Evolutionary conservation across 2,113 vertebrate species (phyloP), one percentile per base, ranked within the genome.

Genomic region (Drymodes brunneopygia): DNA sequence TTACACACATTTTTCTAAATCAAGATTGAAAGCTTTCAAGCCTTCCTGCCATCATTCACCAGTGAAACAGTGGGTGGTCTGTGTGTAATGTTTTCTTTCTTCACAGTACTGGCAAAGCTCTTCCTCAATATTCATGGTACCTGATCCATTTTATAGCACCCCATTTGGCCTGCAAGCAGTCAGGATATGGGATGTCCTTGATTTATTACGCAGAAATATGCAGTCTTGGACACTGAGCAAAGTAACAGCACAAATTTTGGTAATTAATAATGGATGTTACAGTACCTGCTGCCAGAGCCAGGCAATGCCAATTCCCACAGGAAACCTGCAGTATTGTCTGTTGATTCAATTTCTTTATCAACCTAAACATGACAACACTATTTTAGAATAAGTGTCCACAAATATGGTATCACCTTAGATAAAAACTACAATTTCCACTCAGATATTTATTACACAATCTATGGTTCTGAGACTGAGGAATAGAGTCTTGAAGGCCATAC

Each of bases 251-350:
- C 54, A 42, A 64, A 74, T 64, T 51, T 56, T 51, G 47, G 44
- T 86, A 86, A 86, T 58, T 78, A 90, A 81, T 56, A 91, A 66
- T 16, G 14, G 95, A 86, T 20, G 28, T 71, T 91, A 96, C 78
- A 35, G 57, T 98, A 99, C 99, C 99, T 99, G 98, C 98, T 93
- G 99, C 99, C 97, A 99, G 98, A 97, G 99, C 99, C 92, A 99
- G 98, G 96, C 99, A 99, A 96, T 99, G 99, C 97, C 99, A 99
- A 91, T 98, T 99, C 86, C 99, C 99, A 98, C 99, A 99, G 96
- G 99, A 99, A 57, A 99, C 98, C 97, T 99, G 99, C 82, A 99
- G 98, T 96, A 99, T 99, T 9, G 94, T 98, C 96, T 99, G 99
- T 78, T 99, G 99, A 92, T 98, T 99, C 94, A 99, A 96, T 73